A percentile compares a stretch with the other conserved stretches of the same genome.
These are phyloP conservation scores for Oedothorax gibbosus DNA, from an alignment of 1,140 invertebrate genomes.

Conservation along the genomic window DNA sequence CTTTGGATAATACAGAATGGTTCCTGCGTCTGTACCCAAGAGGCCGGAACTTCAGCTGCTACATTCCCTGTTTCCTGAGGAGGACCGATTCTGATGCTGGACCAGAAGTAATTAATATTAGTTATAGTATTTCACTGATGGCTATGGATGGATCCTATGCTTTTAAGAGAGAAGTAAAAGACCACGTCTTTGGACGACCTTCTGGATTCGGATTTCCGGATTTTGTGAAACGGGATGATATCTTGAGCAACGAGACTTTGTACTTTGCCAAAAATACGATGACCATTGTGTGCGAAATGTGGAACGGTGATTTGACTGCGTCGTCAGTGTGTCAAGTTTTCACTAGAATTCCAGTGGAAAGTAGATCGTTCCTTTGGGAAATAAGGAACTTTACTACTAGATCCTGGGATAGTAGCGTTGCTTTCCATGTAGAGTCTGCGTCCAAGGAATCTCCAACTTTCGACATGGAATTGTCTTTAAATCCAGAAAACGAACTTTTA, in stretches of 20 bases:
- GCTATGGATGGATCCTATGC: not conserved
- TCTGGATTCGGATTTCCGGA: constrained; percentile 21
- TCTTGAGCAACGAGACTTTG: not conserved
- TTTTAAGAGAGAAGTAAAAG: not conserved
- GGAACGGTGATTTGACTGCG: not conserved
- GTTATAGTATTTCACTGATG: constrained; percentile 6
- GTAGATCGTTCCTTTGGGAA: not conserved
- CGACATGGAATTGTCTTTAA: not conserved
- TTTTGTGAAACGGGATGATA: constrained; percentile 2
- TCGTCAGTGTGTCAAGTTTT: not conserved
- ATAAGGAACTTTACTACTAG: constrained; percentile 11
- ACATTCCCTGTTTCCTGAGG: constrained; percentile 5
- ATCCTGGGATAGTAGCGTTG: not conserved
- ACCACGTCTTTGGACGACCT: not conserved
- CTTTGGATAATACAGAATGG: constrained; percentile 18
- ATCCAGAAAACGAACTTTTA: not conserved
- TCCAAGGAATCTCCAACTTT: not conserved
- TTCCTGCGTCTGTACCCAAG: constrained; percentile 8
- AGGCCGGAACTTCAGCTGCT: constrained; percentile 9
- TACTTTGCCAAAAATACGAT: constrained; percentile 7
- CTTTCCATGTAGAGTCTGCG: not conserved
- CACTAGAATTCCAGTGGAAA: constrained; percentile 6
- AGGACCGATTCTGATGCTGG: not conserved
- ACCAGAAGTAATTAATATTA: not conserved
- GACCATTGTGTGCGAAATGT: constrained; percentile 11